phyloP scores from a whole-genome alignment of 2,113 vertebrate species.

The Perca schrenkii region DNA sequence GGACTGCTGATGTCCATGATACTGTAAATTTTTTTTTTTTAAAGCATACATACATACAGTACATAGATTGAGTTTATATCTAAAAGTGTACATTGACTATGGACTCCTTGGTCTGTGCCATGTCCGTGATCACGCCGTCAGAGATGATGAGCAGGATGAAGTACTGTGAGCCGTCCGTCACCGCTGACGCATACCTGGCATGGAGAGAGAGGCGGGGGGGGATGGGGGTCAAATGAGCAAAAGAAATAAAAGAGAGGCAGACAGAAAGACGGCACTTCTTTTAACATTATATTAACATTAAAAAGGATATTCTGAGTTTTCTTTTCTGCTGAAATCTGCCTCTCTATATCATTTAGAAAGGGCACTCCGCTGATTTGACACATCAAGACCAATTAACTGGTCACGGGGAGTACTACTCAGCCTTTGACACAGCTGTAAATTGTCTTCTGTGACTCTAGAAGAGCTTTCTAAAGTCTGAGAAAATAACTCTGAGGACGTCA shows the following conservation, averaged over 20 bases:
- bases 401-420: background rate
- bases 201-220: background rate
- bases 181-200: constrained; percentile 91
- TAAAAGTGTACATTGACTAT: constrained; percentile 91
- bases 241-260: background rate
- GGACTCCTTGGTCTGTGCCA: constrained; percentile 98
- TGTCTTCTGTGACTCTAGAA: background rate
- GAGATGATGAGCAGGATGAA: constrained; percentile 98
- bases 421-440: background rate
- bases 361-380: background rate
- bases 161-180: constrained; percentile 97
- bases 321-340: background rate
- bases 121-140: constrained; percentile 97
- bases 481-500: background rate
- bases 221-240: background rate
- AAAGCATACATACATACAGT: background rate
- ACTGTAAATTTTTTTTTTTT: background rate
- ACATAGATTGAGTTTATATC: background rate
- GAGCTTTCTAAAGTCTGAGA: background rate
- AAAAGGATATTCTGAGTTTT: background rate
- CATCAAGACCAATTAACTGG: background rate
- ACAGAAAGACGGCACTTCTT: background rate
- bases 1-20: background rate
- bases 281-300: background rate
- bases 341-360: background rate